Evolutionary conservation across 2,888 invertebrate species (phyloP).

Genomic region (Epinotia bilunana): DNA sequence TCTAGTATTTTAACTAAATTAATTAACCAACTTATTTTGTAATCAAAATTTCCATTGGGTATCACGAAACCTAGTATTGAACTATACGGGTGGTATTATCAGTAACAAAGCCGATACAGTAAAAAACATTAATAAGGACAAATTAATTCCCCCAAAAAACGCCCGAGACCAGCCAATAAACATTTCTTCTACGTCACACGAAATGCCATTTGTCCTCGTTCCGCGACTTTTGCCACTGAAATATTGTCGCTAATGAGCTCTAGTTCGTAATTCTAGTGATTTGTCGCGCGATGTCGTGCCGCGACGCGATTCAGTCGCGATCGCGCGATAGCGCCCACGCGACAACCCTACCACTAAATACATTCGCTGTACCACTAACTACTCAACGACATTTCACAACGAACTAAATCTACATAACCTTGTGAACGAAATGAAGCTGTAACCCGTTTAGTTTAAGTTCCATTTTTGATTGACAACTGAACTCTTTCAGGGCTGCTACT

Average conservation of each 20-base stretch:
- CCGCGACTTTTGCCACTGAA: conserved; percentile 57
- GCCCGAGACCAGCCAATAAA: conserved; percentile 29
- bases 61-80: not conserved
- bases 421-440: not conserved
- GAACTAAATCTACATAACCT: not conserved
- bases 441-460: not conserved
- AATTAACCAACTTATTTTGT: too few species aligned
- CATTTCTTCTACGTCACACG: conserved; percentile 27
- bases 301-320: conserved; percentile 39
- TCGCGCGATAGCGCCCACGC: conserved; percentile 42
- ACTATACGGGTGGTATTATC: not conserved
- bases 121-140: conserved; percentile 16
- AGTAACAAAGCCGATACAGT: not conserved
- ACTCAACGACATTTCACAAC: conserved; percentile 24
- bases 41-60: too few species aligned
- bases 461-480: not conserved
- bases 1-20: too few species aligned
- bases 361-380: conserved; percentile 32
- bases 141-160: conserved; percentile 32
- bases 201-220: conserved; percentile 46
- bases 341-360: conserved; percentile 39
- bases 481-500: conserved; percentile 35
- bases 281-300: conserved; percentile 59
- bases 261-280: conserved; percentile 71
- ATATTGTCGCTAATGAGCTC: conserved; percentile 71